Percentiles rank a stretch among this genome's conserved stretches.
These are phyloP conservation scores for Boleophthalmus pectinirostris DNA, from an alignment of 2,113 vertebrate genomes.

Conservation along the genomic window DNA sequence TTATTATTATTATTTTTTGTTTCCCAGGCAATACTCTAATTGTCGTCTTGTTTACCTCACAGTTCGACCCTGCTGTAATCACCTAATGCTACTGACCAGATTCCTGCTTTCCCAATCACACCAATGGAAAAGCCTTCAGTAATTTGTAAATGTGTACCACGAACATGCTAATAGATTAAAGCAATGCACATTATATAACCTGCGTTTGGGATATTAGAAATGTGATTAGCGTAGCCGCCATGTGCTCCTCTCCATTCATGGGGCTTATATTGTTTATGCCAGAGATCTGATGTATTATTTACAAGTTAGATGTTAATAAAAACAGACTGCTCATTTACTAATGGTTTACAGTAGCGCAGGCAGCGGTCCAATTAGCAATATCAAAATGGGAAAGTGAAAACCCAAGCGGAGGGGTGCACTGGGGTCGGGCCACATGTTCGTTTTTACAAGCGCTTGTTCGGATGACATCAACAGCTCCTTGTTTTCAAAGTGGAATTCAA, in stretches of 20 bases:
- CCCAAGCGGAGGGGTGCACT: conserved; percentile 11
- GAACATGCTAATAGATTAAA: conserved; percentile 14
- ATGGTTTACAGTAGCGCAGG: conserved; percentile 93
- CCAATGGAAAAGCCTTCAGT: background rate
- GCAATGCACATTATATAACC: conserved; percentile 43
- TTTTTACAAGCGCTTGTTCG: conserved; percentile 49
- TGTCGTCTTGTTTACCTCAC: conserved; percentile 3
- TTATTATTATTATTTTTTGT: background rate
- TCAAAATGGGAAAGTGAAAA: conserved; percentile 81
- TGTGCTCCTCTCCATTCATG: conserved; percentile 55
- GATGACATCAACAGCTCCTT: conserved; percentile 21
- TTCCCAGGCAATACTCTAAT: background rate
- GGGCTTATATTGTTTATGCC: conserved; percentile 79
- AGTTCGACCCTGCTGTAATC: background rate
- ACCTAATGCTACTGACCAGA: conserved; percentile 7
- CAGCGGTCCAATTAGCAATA: conserved; percentile 89
- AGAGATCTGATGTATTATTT: conserved; percentile 97
- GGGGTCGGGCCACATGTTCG: conserved; percentile 33
- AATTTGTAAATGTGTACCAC: conserved; percentile 5
- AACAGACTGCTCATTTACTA: conserved; percentile 97
- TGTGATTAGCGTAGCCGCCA: conserved; percentile 56
- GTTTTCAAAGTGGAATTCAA: conserved; percentile 37
- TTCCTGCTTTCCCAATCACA: conserved; percentile 2
- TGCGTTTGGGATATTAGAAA: conserved; percentile 59
- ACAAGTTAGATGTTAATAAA: conserved; percentile 97